Base-by-base conservation (phyloP, 2,888 invertebrate species). In the Polydesmus complanatus region DNA sequence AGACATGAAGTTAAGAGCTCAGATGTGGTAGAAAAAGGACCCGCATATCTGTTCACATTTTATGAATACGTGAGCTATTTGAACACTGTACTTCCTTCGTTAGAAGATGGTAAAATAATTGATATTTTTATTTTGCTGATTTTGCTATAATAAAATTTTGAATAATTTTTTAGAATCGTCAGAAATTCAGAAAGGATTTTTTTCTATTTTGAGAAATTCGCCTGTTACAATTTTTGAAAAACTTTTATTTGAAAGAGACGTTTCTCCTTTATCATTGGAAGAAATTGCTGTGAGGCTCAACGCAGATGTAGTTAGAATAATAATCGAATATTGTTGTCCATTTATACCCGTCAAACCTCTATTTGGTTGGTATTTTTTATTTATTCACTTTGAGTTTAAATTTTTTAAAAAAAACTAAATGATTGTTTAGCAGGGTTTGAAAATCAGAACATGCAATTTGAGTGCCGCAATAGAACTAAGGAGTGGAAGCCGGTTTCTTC, bases 11-110 rank as follows among this genome's bases (percentile, higher is more conserved):
- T n/a, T n/a, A n/a, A n/a, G n/a, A n/a, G n/a, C n/a, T n/a, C n/a
- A n/a, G n/a, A n/a, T n/a, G n/a, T n/a, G n/a, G 48, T 14, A 14
- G 48, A 47, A 47, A 47, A 47, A 47, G 48, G 48, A 47, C 58
- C 58, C 14, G 58, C 58, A 1, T 58, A 58, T 21, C 51, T 58
- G 2, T 14, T 53, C 11, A 53, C 58, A n/a, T 27, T 58, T 1
- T 53, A 48, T 8, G 58, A 58, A 14, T 58, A 58, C 8, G 51
- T 37, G 21, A 58, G 53, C 23, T 52, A 53, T 3, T 26, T 58
- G 53, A 22, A 25, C 18, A 53, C 27, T 19, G 23, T 58, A 27
- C 19, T 58, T 27, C 52, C 53, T 1, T n/a, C 51, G n/a, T 25
- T 58, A 21, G 49, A 57, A 57, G 48, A 25, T 57, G 57, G 50